Conservation (phyloP, 2,888 invertebrate species). For the Sialis fuliginosa region DNA sequence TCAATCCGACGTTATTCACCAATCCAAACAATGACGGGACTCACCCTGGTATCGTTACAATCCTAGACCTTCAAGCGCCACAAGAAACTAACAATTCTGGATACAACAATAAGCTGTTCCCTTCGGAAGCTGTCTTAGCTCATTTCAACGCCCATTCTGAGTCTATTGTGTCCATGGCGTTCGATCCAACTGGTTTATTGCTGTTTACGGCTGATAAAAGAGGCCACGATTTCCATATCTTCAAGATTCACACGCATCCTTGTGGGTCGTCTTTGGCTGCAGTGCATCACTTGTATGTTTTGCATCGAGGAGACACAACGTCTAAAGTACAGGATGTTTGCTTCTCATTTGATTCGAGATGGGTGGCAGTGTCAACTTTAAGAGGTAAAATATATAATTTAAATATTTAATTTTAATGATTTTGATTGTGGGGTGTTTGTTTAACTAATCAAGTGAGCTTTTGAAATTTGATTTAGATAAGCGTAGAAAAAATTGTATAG, state of each 20-base stretch:
- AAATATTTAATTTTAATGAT: no score
- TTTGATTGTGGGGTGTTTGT: no score
- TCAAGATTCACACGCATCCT: slow-evolving; percentile 85
- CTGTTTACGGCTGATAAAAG: slow-evolving; percentile 80
- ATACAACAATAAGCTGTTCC: slow-evolving; percentile 14
- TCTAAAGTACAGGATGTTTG: slow-evolving; percentile 88
- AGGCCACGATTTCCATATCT: slow-evolving; percentile 93
- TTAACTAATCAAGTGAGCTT: no score
- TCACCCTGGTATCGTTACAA: slow-evolving; percentile 76
- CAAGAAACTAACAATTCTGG: not conserved
- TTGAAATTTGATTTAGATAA: no score
- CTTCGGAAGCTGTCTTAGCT: slow-evolving; percentile 60
- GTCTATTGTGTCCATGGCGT: slow-evolving; percentile 75
- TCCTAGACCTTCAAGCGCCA: slow-evolving; percentile 62
- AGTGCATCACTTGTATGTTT: slow-evolving; percentile 85
- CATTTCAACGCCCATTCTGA: slow-evolving; percentile 80
- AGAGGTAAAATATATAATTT: slow-evolving; percentile 35
- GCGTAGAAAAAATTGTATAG: no score
- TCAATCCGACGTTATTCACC: slow-evolving; percentile 15
- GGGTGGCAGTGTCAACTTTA: slow-evolving; percentile 90
- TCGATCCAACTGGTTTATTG: slow-evolving; percentile 80
- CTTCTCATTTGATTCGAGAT: slow-evolving; percentile 84
- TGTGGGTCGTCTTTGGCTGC: slow-evolving; percentile 71
- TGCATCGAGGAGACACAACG: slow-evolving; percentile 90
- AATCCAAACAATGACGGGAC: slow-evolving; percentile 25